Evolutionary conservation across 2,113 vertebrate genomes (phyloP).

Genomic region (Pseudopodoces humilis): DNA sequence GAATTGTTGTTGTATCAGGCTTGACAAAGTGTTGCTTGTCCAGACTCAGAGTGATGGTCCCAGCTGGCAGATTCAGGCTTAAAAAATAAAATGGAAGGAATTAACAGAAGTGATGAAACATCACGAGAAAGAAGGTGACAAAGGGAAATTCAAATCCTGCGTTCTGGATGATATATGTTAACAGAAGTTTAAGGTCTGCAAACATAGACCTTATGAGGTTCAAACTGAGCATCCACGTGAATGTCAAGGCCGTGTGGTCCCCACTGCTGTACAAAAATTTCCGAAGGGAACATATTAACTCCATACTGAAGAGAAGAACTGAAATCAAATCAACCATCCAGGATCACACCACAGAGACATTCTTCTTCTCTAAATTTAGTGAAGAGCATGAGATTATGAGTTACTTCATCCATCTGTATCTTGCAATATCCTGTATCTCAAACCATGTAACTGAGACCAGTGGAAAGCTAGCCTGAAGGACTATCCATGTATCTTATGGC

Average conservation of each 20-base stretch:
- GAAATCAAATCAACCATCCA: not conserved
- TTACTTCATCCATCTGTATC: not conserved
- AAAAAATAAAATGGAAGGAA: not conserved
- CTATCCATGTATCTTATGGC: not conserved
- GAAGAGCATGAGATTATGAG: not conserved
- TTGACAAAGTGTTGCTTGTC: not conserved
- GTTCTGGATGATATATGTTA: not conserved
- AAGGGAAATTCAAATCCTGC: not conserved
- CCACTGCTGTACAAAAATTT: not conserved
- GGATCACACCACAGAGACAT: not conserved
- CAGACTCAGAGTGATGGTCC: not conserved
- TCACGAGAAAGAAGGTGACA: not conserved
- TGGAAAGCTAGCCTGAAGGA: not conserved
- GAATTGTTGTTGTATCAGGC: not conserved
- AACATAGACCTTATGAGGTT: not conserved
- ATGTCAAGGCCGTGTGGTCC: not conserved
- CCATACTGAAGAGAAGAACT: not conserved
- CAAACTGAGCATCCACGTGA: not conserved
- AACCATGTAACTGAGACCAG: not conserved
- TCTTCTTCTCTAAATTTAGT: constrained; percentile 21
- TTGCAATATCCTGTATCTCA: not conserved
- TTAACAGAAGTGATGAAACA: not conserved
- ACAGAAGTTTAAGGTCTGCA: not conserved
- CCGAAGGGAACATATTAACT: not conserved
- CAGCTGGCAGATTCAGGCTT: not conserved